phyloP scores from a whole-genome alignment of 2,888 invertebrate species.

The Melieria picta region DNA sequence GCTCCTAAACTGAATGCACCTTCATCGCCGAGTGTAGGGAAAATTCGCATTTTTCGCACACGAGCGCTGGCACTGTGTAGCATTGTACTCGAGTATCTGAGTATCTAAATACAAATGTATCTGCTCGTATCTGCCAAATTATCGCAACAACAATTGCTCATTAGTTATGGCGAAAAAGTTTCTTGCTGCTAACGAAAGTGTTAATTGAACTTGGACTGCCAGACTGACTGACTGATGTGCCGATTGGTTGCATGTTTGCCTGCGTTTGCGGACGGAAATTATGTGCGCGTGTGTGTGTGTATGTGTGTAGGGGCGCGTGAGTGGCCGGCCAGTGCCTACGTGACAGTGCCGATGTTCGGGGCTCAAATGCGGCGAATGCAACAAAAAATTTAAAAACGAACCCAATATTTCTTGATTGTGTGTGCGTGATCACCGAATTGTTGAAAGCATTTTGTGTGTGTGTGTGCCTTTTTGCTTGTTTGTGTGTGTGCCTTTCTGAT shows the following conservation, averaged over 20 bases:
- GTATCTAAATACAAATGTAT: too few species aligned
- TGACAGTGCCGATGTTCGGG: conserved; percentile 9
- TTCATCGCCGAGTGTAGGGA: too few species aligned
- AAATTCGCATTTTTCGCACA: too few species aligned
- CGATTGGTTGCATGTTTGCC: neutral
- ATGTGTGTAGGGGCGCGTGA: neutral
- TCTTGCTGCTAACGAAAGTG: neutral
- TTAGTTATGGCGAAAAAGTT: neutral
- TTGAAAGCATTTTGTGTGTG: neutral
- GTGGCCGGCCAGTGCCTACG: neutral
- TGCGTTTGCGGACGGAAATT: neutral
- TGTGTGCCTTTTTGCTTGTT: too few species aligned
- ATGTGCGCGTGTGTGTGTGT: neutral
- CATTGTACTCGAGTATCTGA: too few species aligned
- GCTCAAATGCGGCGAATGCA: neutral
- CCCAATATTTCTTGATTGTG: neutral
- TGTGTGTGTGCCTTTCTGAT: conserved; percentile 1
- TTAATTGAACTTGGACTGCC: too few species aligned
- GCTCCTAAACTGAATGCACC: too few species aligned
- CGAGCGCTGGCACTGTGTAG: too few species aligned
- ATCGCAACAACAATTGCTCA: neutral
- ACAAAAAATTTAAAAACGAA: neutral
- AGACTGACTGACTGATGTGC: too few species aligned
- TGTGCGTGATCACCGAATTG: neutral
- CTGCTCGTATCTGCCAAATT: too few species aligned